phyloP scores from a whole-genome alignment of 37 sponge, comb jelly and placozoan species.

The Theonella swinhoei region DNA sequence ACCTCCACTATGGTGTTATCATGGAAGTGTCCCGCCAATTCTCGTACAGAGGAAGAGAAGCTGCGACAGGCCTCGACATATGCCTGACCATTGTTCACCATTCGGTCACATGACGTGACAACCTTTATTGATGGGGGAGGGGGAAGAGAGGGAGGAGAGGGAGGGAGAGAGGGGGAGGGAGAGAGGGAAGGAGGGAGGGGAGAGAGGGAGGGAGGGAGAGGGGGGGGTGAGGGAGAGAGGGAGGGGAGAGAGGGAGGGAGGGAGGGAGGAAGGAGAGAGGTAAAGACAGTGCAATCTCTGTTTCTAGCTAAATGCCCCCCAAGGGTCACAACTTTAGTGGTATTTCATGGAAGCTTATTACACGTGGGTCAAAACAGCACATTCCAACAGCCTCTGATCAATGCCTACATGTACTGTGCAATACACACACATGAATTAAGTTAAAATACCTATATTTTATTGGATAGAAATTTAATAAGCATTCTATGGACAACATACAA shows the following conservation, averaged over 20 bases:
- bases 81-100: slow-evolving; percentile 41
- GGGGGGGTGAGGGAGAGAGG: background rate
- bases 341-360: no score
- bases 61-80: slow-evolving; percentile 36
- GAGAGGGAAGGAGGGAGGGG: slow-evolving; percentile 10
- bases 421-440: no score
- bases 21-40: slow-evolving; percentile 43
- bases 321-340: no score
- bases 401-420: no score
- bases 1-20: slow-evolving; percentile 21
- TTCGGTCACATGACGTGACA: slow-evolving; percentile 51
- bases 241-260: slow-evolving; percentile 25
- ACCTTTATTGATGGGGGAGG: slow-evolving; percentile 31
- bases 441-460: no score
- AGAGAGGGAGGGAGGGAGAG: background rate
- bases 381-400: no score
- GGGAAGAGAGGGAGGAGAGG: background rate
- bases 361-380: no score
- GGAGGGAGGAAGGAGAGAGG: slow-evolving; percentile 30
- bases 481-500: no score
- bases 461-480: no score
- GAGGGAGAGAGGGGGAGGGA: background rate
- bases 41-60: slow-evolving; percentile 39
- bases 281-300: no score
- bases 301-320: no score